phyloP scores from a whole-genome alignment of 2,113 vertebrate species.

The Xenopus borealis region DNA sequence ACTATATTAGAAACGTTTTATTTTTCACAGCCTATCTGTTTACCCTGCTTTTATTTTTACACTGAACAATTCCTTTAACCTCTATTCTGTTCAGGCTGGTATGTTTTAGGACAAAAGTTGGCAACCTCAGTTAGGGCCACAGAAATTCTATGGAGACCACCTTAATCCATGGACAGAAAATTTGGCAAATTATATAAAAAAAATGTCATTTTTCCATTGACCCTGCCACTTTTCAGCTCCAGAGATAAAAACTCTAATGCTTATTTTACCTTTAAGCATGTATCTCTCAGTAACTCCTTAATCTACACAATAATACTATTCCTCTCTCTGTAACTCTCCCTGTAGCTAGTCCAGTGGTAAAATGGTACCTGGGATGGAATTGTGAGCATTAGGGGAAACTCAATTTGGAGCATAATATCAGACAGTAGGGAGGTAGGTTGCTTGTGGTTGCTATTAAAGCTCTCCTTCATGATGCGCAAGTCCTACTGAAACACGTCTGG shows the following conservation, averaged over 20 bases:
- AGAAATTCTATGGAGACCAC: too few species aligned
- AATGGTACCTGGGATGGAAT: neutral
- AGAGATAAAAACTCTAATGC: neutral
- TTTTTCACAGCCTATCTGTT: too few species aligned
- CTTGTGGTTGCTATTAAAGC: neutral
- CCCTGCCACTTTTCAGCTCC: neutral
- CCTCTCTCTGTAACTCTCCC: neutral
- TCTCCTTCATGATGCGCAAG: neutral
- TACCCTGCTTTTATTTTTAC: too few species aligned
- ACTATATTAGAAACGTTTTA: too few species aligned
- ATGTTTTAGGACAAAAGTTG: too few species aligned
- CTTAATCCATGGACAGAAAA: too few species aligned
- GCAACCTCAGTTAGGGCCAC: too few species aligned
- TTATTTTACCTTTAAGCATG: neutral
- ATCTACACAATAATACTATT: neutral
- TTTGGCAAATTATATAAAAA: too few species aligned
- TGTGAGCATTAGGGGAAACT: constrained; percentile 13
- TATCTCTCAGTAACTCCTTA: neutral
- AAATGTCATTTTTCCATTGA: neutral
- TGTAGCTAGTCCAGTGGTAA: neutral
- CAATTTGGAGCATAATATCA: neutral
- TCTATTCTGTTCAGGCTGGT: too few species aligned
- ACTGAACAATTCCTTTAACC: too few species aligned
- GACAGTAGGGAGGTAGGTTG: neutral
- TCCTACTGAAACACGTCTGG: constrained; percentile 1